phyloP scores from a whole-genome alignment of 2,888 invertebrate genomes.

The Bellardia bayeri region DNA sequence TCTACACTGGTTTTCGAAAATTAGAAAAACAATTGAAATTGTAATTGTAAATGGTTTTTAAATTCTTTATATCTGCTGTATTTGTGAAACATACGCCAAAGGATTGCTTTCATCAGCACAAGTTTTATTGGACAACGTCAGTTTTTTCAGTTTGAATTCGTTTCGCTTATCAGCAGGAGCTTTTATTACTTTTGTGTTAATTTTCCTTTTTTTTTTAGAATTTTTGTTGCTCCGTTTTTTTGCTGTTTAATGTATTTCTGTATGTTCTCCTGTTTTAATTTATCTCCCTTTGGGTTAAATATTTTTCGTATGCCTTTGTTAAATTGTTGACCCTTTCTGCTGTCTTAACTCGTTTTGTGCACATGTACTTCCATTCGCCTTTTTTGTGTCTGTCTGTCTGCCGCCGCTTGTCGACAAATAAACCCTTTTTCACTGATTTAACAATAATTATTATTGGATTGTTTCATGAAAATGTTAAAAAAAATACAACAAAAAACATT shows the following conservation, averaged over 20 bases:
- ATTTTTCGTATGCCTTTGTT: slow-evolving; percentile 65
- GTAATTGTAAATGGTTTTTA: neutral
- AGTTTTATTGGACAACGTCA: slow-evolving; percentile 1
- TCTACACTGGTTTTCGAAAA: neutral
- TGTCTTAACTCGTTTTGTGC: neutral
- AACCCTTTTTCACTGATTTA: slow-evolving; percentile 75
- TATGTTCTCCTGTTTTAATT: slow-evolving; percentile 69
- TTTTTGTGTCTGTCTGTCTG: slow-evolving; percentile 34
- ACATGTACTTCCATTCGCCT: slow-evolving; percentile 24
- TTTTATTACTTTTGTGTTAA: slow-evolving; percentile 82
- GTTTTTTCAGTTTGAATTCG: slow-evolving; percentile 50
- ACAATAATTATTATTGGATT: slow-evolving; percentile 78
- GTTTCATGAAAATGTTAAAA: slow-evolving; percentile 75
- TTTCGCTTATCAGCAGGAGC: slow-evolving; percentile 79
- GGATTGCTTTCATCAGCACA: neutral
- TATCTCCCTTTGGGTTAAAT: slow-evolving; percentile 65
- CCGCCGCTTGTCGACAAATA: slow-evolving; percentile 64
- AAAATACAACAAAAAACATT: slow-evolving; percentile 65
- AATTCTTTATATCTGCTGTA: neutral
- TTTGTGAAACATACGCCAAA: neutral
- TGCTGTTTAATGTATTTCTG: slow-evolving; percentile 71
- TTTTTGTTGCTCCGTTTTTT: slow-evolving; percentile 71
- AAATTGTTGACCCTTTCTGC: slow-evolving; percentile 49
- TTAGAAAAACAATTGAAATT: neutral
- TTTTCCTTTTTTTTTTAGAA: slow-evolving; percentile 74